Conservation (phyloP, 1,140 invertebrate genomes). For the Orchestia grillus region DNA sequence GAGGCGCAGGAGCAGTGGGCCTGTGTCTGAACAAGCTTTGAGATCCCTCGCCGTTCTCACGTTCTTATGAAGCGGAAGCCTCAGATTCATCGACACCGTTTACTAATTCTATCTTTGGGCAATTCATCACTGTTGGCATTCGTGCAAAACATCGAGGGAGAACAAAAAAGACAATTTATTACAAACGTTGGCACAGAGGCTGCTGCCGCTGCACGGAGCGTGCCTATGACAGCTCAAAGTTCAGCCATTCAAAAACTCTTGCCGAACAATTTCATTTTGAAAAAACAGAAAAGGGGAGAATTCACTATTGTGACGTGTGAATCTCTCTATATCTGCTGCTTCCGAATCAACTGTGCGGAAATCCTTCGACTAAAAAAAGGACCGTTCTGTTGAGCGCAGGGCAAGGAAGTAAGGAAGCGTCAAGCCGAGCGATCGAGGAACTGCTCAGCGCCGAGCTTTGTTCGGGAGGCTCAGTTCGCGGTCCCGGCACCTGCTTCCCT, state of each 20-base stretch:
- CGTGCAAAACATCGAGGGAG: neutral
- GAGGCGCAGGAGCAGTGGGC: neutral
- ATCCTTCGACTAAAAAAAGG: neutral
- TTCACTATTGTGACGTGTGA: neutral
- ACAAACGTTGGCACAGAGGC: neutral
- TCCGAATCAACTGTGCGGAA: slow-evolving; percentile 28
- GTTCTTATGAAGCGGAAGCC: neutral
- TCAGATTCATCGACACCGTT: neutral
- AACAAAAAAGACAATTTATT: slow-evolving; percentile 9
- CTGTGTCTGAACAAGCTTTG: neutral
- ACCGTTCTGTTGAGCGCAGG: neutral
- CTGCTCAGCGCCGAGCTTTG: neutral
- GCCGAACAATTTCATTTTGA: slow-evolving; percentile 3
- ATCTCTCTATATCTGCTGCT: slow-evolving; percentile 3
- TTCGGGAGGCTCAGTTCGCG: neutral
- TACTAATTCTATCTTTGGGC: neutral
- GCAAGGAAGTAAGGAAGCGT: neutral
- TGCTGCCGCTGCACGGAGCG: neutral
- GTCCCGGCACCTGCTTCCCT: neutral
- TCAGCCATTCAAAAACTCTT: slow-evolving; percentile 44
- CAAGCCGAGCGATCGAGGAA: neutral
- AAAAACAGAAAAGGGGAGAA: neutral
- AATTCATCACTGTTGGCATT: neutral
- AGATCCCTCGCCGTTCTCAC: neutral
- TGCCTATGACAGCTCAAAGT: slow-evolving; percentile 41